These are phyloP conservation scores for Stenoptilia bipunctidactyla DNA, from an alignment of 2,888 invertebrate genomes.

Conservation along the genomic window DNA sequence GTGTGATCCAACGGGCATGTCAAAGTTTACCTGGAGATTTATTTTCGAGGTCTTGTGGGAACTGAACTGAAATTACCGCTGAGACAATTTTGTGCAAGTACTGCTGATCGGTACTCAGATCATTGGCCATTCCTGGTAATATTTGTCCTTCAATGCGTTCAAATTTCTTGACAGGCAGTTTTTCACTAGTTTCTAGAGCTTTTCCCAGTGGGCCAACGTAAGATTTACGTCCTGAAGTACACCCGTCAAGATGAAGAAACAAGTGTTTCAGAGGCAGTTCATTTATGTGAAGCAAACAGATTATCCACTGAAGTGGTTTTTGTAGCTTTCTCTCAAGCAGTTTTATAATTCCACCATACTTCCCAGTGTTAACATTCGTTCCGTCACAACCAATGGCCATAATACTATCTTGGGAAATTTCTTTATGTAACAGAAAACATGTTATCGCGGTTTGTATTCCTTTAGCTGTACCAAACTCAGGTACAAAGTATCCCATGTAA, in stretches of 20 bases:
- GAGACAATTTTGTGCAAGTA: slow-evolving; percentile 9
- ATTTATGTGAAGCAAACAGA: slow-evolving; percentile 16
- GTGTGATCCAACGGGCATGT: slow-evolving; percentile 17
- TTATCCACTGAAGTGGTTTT: slow-evolving; percentile 16
- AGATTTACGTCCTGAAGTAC: slow-evolving; percentile 14
- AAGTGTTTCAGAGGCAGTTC: slow-evolving; percentile 17
- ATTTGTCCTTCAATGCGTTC: not conserved
- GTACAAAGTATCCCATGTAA: slow-evolving; percentile 9
- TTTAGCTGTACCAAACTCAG: slow-evolving; percentile 6
- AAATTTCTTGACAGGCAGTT: not conserved
- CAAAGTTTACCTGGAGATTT: slow-evolving; percentile 15
- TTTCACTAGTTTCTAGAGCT: slow-evolving; percentile 12
- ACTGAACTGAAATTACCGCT: slow-evolving; percentile 9
- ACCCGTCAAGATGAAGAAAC: slow-evolving; percentile 15
- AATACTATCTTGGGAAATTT: slow-evolving; percentile 6
- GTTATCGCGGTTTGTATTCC: slow-evolving; percentile 3
- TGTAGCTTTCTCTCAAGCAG: slow-evolving; percentile 15
- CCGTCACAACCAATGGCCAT: slow-evolving; percentile 18
- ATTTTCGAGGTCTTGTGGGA: slow-evolving; percentile 9
- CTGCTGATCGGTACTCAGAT: slow-evolving; percentile 13
- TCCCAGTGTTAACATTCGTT: slow-evolving; percentile 15
- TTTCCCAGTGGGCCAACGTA: slow-evolving; percentile 13
- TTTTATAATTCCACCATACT: slow-evolving; percentile 14
- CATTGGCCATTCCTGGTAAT: slow-evolving; percentile 1
- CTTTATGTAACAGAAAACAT: slow-evolving; percentile 1